These are phyloP conservation scores for Nysson spinosus DNA, from an alignment of 2,888 invertebrate species.

Conservation along the genomic window DNA sequence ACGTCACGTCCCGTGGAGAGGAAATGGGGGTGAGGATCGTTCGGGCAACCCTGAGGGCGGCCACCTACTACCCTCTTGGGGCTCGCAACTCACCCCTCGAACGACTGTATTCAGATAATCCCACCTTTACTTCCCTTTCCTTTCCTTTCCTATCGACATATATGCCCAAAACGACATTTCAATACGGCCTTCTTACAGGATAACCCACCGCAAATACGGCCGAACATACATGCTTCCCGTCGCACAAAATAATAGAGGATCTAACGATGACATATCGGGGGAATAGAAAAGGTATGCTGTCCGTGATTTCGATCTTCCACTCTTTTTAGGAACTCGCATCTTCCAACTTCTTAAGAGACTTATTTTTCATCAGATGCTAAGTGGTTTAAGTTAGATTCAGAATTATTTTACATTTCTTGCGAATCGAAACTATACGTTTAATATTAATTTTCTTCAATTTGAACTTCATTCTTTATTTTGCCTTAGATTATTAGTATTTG, in stretches of 20 bases:
- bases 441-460: no score
- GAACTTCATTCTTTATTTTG: no score
- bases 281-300: not conserved
- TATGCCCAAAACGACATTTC: constrained; percentile 63
- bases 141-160: constrained; percentile 26
- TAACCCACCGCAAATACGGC: constrained; percentile 54
- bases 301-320: not conserved
- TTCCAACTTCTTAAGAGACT: no score
- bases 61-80: constrained; percentile 73
- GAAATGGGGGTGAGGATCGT: constrained; percentile 25
- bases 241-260: constrained; percentile 33
- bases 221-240: constrained; percentile 46
- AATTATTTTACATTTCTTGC: no score
- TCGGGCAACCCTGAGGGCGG: constrained; percentile 44
- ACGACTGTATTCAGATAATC: constrained; percentile 76
- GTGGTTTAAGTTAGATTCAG: no score
- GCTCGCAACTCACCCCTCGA: constrained; percentile 71
- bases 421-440: no score
- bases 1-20: constrained; percentile 66
- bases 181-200: constrained; percentile 56
- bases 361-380: no score
- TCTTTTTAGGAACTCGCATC: no score
- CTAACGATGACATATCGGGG: constrained; percentile 46
- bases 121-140: constrained; percentile 59
- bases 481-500: no score